Conservation (phyloP, 2,113 vertebrate genomes). For the Agelaius phoeniceus region DNA sequence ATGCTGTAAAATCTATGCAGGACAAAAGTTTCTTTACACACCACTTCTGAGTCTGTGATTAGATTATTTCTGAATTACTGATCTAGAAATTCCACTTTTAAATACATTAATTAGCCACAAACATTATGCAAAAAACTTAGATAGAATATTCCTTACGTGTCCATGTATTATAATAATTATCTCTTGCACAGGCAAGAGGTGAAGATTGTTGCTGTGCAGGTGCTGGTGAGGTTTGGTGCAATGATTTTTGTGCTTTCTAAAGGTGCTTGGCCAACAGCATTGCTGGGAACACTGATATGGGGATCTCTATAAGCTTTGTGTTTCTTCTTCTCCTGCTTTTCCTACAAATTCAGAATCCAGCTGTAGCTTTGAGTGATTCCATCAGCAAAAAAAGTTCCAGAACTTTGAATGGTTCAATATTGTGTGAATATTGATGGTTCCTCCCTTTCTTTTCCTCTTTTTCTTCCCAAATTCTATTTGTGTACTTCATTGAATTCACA, state of each 20-base stretch:
- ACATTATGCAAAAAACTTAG: background rate
- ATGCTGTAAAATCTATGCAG: background rate
- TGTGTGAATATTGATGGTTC: background rate
- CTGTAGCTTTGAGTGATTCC: background rate
- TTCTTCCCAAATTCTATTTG: background rate
- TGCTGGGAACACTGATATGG: background rate
- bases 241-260: background rate
- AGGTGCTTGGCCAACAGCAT: background rate
- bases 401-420: background rate
- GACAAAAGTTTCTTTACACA: background rate
- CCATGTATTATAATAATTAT: background rate
- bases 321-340: background rate
- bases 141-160: background rate
- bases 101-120: background rate
- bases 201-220: background rate
- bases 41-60: background rate
- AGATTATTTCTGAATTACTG: background rate
- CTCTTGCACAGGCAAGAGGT: background rate
- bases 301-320: background rate
- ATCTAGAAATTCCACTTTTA: background rate
- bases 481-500: background rate
- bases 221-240: background rate
- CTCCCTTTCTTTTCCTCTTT: background rate
- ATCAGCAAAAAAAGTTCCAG: background rate
- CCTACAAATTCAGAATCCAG: background rate